phyloP scores from a whole-genome alignment of 2,113 vertebrate genomes.

The Rissa tridactyla region DNA sequence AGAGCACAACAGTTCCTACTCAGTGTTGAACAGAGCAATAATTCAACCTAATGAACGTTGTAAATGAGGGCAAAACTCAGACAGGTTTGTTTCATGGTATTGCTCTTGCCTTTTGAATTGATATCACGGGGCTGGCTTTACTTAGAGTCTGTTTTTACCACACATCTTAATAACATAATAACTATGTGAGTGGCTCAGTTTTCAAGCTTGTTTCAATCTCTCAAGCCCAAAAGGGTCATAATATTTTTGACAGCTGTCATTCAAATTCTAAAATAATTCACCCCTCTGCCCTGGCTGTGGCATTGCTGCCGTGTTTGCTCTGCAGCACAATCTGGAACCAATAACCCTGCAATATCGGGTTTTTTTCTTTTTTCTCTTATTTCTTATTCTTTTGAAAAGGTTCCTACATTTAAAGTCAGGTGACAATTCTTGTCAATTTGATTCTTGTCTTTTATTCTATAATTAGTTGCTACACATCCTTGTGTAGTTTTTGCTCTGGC shows the following conservation, averaged over 20 bases:
- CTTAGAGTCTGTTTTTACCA: not conserved
- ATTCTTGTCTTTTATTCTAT: not conserved
- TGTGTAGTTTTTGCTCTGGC: not conserved
- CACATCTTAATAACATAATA: not conserved
- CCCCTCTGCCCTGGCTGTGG: not conserved
- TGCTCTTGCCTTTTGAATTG: not conserved
- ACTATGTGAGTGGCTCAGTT: not conserved
- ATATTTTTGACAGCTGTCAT: conserved; percentile 10
- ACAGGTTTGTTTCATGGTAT: not conserved
- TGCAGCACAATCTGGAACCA: not conserved
- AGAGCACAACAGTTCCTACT: not conserved
- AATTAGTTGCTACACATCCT: not conserved
- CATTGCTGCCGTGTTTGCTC: not conserved
- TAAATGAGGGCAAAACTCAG: conserved; percentile 9
- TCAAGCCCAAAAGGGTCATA: not conserved
- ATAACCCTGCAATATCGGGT: not conserved
- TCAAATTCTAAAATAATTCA: conserved; percentile 1
- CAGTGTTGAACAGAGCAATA: not conserved
- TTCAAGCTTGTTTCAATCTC: not conserved
- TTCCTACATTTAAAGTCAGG: not conserved
- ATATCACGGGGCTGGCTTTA: not conserved
- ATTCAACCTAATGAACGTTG: not conserved
- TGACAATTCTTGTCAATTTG: not conserved
- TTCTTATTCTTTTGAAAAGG: not conserved
- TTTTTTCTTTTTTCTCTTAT: not conserved